Evolutionary conservation across 2,888 invertebrate species (phyloP).

Genomic region (Fragum sueziense): DNA sequence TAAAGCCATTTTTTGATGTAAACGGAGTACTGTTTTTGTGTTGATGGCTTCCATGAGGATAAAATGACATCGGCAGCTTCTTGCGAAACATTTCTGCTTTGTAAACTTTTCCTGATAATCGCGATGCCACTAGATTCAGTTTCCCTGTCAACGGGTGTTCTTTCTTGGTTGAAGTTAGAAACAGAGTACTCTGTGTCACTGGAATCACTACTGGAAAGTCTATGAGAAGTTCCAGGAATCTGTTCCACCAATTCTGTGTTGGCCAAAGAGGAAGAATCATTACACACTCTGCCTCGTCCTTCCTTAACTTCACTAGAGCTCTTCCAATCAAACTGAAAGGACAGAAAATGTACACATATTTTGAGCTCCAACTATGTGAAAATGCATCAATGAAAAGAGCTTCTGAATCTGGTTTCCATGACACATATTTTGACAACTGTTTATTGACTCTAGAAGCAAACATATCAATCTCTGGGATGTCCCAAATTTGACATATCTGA

Average conservation of each 20-base stretch:
- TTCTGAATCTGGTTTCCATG: constrained; percentile 40
- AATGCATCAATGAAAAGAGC: constrained; percentile 39
- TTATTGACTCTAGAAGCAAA: constrained; percentile 42
- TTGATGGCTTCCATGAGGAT: constrained; percentile 37
- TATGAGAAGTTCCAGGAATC: constrained; percentile 33
- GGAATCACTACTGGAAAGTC: constrained; percentile 35
- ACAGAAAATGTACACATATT: constrained; percentile 24
- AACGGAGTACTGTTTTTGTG: constrained; percentile 42
- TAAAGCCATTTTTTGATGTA: constrained; percentile 40
- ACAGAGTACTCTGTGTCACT: constrained; percentile 12
- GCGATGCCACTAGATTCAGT: constrained; percentile 29
- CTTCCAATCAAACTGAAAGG: constrained; percentile 51
- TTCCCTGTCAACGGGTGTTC: constrained; percentile 31
- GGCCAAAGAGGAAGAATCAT: constrained; percentile 45
- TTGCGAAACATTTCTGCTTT: constrained; percentile 34
- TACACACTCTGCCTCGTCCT: constrained; percentile 29
- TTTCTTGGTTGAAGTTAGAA: constrained; percentile 11
- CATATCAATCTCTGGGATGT: constrained; percentile 38
- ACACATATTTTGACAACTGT: constrained; percentile 30
- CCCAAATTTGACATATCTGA: constrained; percentile 14
- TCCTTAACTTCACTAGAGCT: constrained; percentile 25
- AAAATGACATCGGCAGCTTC: constrained; percentile 39
- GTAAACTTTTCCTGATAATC: constrained; percentile 37
- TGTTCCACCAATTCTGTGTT: constrained; percentile 45
- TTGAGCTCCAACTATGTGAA: constrained; percentile 25